phyloP scores from a whole-genome alignment of 2,113 vertebrate genomes.

The Chloroceryle aenea region DNA sequence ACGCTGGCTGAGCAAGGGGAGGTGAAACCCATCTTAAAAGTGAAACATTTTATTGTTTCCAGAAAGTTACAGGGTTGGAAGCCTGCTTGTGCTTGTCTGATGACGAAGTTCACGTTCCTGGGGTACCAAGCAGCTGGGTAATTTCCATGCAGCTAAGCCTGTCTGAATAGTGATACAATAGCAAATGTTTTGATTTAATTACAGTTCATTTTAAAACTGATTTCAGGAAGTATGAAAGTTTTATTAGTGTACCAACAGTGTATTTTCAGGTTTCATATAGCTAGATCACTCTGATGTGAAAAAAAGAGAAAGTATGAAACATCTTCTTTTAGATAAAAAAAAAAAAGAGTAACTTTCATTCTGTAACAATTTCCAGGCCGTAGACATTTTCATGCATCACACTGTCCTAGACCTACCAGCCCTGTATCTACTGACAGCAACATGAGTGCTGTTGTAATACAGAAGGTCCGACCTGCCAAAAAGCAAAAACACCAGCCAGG shows the following conservation, averaged over 20 bases:
- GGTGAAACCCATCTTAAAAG: not conserved
- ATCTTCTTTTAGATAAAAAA: not conserved
- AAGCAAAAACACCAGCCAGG: constrained; percentile 92
- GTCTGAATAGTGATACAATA: not conserved
- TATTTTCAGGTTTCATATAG: not conserved
- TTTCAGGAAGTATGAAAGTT: not conserved
- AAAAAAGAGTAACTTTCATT: not conserved
- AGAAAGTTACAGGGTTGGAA: not conserved
- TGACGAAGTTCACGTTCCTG: not conserved
- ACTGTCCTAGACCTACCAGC: constrained; percentile 90
- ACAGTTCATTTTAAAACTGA: not conserved
- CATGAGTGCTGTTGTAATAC: constrained; percentile 92
- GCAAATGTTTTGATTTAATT: not conserved
- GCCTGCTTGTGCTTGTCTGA: not conserved
- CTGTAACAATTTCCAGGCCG: constrained; percentile 79
- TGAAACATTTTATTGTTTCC: not conserved
- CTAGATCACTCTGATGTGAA: not conserved
- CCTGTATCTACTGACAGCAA: constrained; percentile 97
- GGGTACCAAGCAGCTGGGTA: not conserved
- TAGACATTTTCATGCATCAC: constrained; percentile 89
- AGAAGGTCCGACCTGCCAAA: constrained; percentile 92
- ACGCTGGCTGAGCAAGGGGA: rapidly evolving
- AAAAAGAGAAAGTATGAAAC: not conserved
- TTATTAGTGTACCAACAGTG: not conserved
- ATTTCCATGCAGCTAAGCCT: not conserved